A percentile compares a stretch with the other conserved stretches of the same genome.
phyloP scores from a whole-genome alignment of 2,888 invertebrate species.

The Isoperla grammatica region DNA sequence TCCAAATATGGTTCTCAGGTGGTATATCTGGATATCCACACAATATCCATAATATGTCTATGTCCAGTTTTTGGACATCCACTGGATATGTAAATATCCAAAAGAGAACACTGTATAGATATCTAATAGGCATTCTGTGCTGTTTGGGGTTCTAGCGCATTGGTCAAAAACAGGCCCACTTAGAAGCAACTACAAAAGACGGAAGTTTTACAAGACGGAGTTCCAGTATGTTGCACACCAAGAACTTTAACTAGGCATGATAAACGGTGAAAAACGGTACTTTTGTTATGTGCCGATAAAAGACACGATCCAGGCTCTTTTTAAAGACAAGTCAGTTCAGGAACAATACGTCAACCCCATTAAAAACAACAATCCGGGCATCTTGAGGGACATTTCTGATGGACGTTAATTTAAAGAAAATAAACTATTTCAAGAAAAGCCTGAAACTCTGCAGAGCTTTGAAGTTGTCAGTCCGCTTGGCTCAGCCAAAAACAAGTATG shows the following conservation, averaged over 20 bases:
- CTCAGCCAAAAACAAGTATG: conserved; percentile 28
- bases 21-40: too few relatives aligned
- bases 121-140: too few relatives aligned
- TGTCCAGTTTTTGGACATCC: too few relatives aligned
- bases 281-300: conserved; percentile 30
- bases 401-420: conserved; percentile 31
- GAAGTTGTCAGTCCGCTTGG: conserved; percentile 31
- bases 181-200: conserved; percentile 21
- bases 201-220: conserved; percentile 26
- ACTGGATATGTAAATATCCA: too few relatives aligned
- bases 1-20: too few relatives aligned
- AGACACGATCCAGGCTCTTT: conserved; percentile 28
- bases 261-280: conserved; percentile 14
- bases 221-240: conserved; percentile 25
- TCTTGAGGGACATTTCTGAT: conserved; percentile 34
- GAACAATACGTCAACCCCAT: conserved; percentile 18
- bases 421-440: conserved; percentile 31
- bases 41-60: too few relatives aligned
- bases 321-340: conserved; percentile 27
- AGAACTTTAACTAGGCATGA: conserved; percentile 12
- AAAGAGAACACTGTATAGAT: too few relatives aligned
- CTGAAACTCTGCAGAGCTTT: conserved; percentile 30
- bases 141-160: background rate
- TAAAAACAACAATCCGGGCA: conserved; percentile 7
- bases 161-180: conserved; percentile 5